A percentile compares a stretch with the other conserved stretches of the same genome.
Evolutionary conservation across 2,113 vertebrate genomes (phyloP).

Genomic region (Meriones unguiculatus): DNA sequence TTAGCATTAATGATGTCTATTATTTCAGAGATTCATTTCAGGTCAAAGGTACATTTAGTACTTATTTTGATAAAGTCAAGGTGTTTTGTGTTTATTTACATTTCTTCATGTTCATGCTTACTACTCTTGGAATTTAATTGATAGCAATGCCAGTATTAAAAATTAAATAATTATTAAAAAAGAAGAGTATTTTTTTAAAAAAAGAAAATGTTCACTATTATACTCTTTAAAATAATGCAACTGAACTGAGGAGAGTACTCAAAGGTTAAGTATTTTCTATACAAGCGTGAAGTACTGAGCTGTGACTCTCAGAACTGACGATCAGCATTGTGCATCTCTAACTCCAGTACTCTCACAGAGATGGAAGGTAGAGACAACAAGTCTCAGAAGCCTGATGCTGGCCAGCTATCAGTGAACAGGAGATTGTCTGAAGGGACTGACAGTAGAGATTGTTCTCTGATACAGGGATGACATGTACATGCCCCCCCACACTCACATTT

Average conservation of each 20-base stretch:
- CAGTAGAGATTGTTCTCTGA: background rate
- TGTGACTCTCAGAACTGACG: background rate
- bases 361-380: background rate
- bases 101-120: background rate
- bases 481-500: background rate
- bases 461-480: background rate
- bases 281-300: background rate
- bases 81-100: background rate
- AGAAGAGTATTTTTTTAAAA: too few species aligned
- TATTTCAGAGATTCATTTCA: conserved; percentile 8
- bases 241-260: background rate
- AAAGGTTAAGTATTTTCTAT: background rate
- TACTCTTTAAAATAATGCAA: conserved; percentile 11
- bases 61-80: background rate
- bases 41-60: background rate
- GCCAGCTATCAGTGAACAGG: background rate
- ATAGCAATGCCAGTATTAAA: background rate
- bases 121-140: conserved; percentile 41
- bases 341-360: background rate
- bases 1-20: background rate
- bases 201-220: background rate
- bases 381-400: background rate
- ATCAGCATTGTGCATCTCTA: background rate
- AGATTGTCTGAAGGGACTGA: background rate
- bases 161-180: background rate